These are phyloP conservation scores for Eupithecia insigniata DNA, from an alignment of 2,888 invertebrate genomes.

Conservation along the genomic window DNA sequence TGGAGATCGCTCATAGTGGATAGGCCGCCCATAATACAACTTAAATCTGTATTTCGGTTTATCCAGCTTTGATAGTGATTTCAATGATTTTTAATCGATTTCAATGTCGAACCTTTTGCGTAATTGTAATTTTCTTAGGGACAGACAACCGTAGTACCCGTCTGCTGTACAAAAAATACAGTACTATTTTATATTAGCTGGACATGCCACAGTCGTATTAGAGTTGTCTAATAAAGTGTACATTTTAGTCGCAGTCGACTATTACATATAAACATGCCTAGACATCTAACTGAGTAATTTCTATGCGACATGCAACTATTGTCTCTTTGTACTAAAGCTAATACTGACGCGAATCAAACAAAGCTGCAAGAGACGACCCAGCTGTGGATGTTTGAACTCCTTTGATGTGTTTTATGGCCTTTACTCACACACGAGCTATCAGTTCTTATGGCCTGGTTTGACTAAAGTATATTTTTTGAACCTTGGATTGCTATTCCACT, in stretches of 20 bases:
- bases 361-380: neutral
- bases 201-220: too few species aligned
- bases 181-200: too few species aligned
- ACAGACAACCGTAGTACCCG: too few species aligned
- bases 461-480: neutral
- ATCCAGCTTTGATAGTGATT: neutral
- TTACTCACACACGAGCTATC: neutral
- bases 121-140: neutral
- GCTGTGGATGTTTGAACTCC: neutral
- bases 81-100: neutral
- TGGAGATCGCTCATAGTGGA: neutral
- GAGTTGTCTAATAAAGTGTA: neutral
- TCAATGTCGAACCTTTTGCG: neutral
- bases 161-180: too few species aligned
- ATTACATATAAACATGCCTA: neutral
- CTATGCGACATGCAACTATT: neutral
- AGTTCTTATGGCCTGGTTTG: neutral
- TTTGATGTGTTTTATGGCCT: slow-evolving; percentile 1
- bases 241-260: neutral
- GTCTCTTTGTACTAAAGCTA: neutral
- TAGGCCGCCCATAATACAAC: neutral
- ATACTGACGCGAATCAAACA: slow-evolving; percentile 1
- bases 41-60: neutral
- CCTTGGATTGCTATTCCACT: neutral
- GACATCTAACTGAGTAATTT: neutral